A percentile compares a stretch with the other conserved stretches of the same genome.
phyloP scores from a whole-genome alignment of 2,113 vertebrate genomes.

The Numenius arquata region DNA sequence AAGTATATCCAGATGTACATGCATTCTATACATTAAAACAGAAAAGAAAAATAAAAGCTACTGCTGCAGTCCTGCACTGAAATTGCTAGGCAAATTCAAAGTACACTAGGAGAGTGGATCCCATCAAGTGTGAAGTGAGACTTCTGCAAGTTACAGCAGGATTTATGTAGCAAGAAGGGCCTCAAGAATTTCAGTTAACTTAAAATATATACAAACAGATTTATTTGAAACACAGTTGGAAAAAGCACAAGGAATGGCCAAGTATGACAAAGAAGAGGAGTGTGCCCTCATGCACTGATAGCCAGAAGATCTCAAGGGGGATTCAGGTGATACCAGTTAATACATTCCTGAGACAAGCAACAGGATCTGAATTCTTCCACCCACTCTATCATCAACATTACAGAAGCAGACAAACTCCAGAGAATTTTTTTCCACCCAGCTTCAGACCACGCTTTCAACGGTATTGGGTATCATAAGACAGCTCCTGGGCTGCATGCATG shows the following conservation, averaged over 20 bases:
- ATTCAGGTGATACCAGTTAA: not conserved
- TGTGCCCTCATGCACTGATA: not conserved
- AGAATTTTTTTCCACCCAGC: not conserved
- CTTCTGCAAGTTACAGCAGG: not conserved
- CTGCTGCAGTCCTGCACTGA: not conserved
- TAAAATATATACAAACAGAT: not conserved
- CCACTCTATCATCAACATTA: not conserved
- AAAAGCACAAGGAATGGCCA: not conserved
- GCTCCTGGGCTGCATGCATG: not conserved
- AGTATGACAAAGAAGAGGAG: not conserved
- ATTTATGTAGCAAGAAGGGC: not conserved
- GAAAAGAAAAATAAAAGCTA: not conserved
- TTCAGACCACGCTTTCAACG: not conserved
- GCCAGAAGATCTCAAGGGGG: not conserved
- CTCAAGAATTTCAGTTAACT: not conserved
- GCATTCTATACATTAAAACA: not conserved
- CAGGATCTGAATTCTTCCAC: not conserved
- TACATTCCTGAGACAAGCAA: not conserved
- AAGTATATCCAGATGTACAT: not conserved
- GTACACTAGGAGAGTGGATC: not conserved
- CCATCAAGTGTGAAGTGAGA: not conserved
- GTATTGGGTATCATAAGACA: not conserved
- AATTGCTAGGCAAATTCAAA: not conserved
- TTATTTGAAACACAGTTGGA: not conserved
- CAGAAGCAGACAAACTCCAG: not conserved